These are phyloP conservation scores for Tridacna gigas DNA, from an alignment of 2,888 invertebrate genomes.

Conservation along the genomic window DNA sequence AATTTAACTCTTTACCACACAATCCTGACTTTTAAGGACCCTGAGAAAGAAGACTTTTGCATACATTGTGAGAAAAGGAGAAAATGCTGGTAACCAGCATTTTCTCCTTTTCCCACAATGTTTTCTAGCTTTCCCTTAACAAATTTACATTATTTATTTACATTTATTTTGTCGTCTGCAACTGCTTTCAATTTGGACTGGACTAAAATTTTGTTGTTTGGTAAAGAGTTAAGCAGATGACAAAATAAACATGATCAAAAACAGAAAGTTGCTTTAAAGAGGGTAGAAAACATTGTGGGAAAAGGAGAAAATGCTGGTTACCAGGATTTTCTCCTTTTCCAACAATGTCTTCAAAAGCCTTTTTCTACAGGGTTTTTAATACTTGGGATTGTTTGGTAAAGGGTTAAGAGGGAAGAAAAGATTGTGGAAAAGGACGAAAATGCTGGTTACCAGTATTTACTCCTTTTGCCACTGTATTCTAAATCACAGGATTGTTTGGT, in stretches of 20 bases:
- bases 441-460: background rate
- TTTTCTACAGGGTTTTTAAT: too few relatives aligned
- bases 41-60: background rate
- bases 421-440: too few relatives aligned
- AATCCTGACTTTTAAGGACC: too few relatives aligned
- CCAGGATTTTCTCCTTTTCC: background rate
- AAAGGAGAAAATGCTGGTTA: background rate
- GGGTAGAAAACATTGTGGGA: background rate
- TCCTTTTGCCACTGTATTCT: background rate
- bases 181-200: too few relatives aligned
- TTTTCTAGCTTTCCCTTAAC: background rate
- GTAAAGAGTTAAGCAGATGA: too few relatives aligned
- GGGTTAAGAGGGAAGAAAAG: too few relatives aligned
- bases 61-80: background rate
- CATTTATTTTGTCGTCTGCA: too few relatives aligned
- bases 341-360: background rate
- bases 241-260: background rate
- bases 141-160: too few relatives aligned
- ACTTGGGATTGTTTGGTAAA: too few relatives aligned
- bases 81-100: background rate
- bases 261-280: background rate
- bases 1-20: too few relatives aligned
- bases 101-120: slow-evolving; percentile 3
- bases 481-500: too few relatives aligned
- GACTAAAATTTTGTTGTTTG: too few relatives aligned